Evolutionary conservation across 2,113 vertebrate species (phyloP).

Genomic region (Lophochroa leadbeateri): DNA sequence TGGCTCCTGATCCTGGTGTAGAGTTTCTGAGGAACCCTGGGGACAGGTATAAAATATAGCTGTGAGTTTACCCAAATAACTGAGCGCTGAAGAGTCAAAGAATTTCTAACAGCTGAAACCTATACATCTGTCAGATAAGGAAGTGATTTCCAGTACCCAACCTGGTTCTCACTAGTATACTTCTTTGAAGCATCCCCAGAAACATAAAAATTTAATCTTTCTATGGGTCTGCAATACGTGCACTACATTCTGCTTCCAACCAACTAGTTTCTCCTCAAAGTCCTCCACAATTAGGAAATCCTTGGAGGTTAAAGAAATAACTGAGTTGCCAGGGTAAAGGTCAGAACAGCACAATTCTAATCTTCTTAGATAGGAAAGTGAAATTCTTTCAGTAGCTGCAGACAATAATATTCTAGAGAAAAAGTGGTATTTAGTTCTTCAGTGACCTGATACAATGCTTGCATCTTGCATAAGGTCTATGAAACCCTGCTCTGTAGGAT

Average conservation of each 20-base stretch:
- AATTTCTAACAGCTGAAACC: background rate
- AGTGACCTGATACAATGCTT: background rate
- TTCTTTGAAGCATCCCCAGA: background rate
- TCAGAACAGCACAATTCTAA: slow-evolving; percentile 20
- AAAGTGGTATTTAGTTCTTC: background rate
- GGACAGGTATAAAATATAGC: background rate
- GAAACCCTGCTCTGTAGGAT: background rate
- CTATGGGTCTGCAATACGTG: background rate
- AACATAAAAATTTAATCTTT: background rate
- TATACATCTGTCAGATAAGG: background rate
- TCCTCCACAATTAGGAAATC: background rate
- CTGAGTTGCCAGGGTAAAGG: background rate
- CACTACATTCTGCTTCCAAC: background rate
- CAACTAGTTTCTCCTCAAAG: background rate
- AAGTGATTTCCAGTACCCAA: background rate
- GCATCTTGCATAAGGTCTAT: background rate
- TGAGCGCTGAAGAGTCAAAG: background rate
- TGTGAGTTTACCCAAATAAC: background rate
- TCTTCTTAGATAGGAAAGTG: slow-evolving; percentile 5
- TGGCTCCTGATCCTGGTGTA: background rate
- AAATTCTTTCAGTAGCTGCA: slow-evolving; percentile 24
- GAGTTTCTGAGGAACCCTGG: background rate
- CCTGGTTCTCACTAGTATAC: background rate
- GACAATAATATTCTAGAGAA: background rate
- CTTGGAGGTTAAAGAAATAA: background rate